Evolutionary conservation across 2,113 vertebrate genomes (phyloP).

Genomic region (Larimichthys polyactis): DNA sequence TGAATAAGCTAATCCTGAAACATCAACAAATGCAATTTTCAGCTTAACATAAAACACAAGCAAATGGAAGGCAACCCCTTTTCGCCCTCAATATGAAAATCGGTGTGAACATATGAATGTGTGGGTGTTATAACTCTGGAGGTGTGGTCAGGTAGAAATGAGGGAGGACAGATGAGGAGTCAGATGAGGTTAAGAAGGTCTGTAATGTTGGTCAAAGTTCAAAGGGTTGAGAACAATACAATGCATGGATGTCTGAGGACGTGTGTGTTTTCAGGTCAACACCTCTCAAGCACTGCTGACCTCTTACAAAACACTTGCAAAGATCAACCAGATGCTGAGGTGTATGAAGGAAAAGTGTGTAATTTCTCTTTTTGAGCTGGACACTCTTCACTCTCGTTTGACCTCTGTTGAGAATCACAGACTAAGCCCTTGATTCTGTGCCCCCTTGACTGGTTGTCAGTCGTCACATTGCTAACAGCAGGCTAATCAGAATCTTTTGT

Average conservation of each 20-base stretch:
- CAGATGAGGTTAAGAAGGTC: background rate
- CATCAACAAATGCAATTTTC: slow-evolving; percentile 81
- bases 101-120: slow-evolving; percentile 29
- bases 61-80: slow-evolving; percentile 60
- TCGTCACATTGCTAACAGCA: slow-evolving; percentile 8
- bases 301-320: background rate
- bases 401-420: background rate
- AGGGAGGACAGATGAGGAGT: background rate
- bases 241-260: background rate
- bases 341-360: background rate
- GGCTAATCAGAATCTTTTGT: slow-evolving; percentile 25
- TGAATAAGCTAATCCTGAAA: slow-evolving; percentile 73
- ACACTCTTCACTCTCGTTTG: background rate
- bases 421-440: background rate
- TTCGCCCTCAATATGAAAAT: slow-evolving; percentile 23
- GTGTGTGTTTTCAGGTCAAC: background rate
- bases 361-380: too few species aligned
- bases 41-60: slow-evolving; percentile 72
- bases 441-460: slow-evolving; percentile 18
- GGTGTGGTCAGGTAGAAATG: slow-evolving; percentile 10
- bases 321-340: background rate
- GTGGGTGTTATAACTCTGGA: slow-evolving; percentile 14
- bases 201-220: background rate
- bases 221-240: background rate
- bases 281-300: slow-evolving; percentile 1